Evolutionary conservation across 2,113 vertebrate genomes (phyloP).

Genomic region (Raja brachyura): DNA sequence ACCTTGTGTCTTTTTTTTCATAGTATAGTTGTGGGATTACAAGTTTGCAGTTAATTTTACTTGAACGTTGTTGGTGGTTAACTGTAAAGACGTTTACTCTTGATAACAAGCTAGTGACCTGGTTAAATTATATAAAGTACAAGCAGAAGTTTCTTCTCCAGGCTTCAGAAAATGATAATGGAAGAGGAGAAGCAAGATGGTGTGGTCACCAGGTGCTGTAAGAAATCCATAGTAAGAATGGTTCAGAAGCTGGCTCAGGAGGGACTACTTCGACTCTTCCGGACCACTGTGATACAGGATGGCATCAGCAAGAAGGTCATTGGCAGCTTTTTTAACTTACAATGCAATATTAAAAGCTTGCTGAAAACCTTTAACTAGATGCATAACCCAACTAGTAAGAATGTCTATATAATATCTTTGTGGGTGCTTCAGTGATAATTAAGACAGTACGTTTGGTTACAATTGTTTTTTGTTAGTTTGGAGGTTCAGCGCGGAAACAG

Average conservation of each 20-base stretch:
- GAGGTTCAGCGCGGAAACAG: too few species aligned
- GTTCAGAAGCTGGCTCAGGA: slow-evolving; percentile 71
- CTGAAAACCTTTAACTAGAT: too few species aligned
- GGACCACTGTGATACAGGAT: slow-evolving; percentile 84
- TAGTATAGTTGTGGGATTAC: not conserved
- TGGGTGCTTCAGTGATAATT: too few species aligned
- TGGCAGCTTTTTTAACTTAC: not conserved
- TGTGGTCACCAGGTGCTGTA: slow-evolving; percentile 78
- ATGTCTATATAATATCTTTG: not conserved
- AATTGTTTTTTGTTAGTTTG: too few species aligned
- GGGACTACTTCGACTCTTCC: slow-evolving; percentile 73
- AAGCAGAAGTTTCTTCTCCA: slow-evolving; percentile 44
- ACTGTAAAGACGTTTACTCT: not conserved
- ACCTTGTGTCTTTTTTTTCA: too few species aligned
- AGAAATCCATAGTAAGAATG: slow-evolving; percentile 83
- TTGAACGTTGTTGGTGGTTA: not conserved
- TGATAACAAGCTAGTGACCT: not conserved
- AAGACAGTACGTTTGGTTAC: not conserved
- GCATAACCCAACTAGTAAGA: too few species aligned
- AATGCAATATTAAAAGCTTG: not conserved
- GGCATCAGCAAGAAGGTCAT: slow-evolving; percentile 82
- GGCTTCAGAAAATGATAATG: slow-evolving; percentile 86
- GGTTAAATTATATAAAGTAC: not conserved
- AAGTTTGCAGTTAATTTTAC: not conserved
- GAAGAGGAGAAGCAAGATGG: slow-evolving; percentile 84